Percentiles rank a stretch among this genome's conserved stretches.
Evolutionary conservation across 2,113 vertebrate species (phyloP).

Genomic region (Mohoua ochrocephala): DNA sequence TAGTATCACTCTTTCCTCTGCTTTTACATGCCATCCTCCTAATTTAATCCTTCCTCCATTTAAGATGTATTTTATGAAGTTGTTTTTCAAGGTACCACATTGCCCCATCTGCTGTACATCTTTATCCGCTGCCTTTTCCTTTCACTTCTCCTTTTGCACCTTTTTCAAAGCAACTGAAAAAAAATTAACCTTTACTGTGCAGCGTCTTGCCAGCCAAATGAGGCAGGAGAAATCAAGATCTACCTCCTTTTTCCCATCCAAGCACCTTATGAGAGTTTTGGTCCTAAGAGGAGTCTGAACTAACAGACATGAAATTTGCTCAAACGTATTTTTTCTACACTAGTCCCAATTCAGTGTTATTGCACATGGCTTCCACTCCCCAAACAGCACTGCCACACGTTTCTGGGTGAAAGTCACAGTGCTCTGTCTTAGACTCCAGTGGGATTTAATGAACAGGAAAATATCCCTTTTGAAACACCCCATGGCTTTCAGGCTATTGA

Average conservation of each 20-base stretch:
- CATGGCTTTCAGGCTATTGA: background rate
- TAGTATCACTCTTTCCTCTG: background rate
- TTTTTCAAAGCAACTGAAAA: background rate
- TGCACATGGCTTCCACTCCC: background rate
- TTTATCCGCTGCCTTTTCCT: background rate
- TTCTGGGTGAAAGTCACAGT: background rate
- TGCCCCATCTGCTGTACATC: background rate
- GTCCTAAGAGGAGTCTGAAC: background rate
- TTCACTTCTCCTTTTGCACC: background rate
- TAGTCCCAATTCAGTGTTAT: background rate
- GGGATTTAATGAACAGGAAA: constrained; percentile 42
- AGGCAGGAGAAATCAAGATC: background rate
- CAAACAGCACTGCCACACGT: background rate
- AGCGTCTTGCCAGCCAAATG: background rate
- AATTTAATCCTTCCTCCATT: background rate
- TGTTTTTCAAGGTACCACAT: background rate
- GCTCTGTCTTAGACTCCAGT: background rate
- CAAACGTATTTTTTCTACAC: background rate
- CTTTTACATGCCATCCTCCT: background rate
- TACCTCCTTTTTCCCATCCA: background rate
- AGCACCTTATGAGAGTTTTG: background rate
- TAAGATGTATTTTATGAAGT: background rate
- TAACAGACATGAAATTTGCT: background rate
- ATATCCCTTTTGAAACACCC: constrained; percentile 26
- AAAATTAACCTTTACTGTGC: background rate